Evolutionary conservation across 2,888 invertebrate species (phyloP).

Genomic region (Drosophila setosimentum): DNA sequence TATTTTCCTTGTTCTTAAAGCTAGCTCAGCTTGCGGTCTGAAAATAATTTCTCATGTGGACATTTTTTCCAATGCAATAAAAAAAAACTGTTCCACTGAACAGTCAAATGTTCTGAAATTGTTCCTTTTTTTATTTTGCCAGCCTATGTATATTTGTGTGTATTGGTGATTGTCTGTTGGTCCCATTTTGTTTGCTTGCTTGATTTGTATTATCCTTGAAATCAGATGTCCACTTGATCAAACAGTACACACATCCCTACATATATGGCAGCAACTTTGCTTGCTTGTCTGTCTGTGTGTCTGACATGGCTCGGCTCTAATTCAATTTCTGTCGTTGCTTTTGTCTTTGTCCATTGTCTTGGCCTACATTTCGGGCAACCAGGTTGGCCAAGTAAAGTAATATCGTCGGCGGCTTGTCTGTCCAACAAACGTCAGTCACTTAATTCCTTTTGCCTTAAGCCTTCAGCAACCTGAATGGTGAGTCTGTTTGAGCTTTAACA

Average conservation of each 20-base stretch:
- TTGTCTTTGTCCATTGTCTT: conserved; percentile 45
- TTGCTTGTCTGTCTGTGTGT: conserved; percentile 27
- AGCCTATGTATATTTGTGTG: not conserved
- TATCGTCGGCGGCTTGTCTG: conserved; percentile 49
- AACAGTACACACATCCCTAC: not conserved
- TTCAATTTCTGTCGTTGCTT: conserved; percentile 54
- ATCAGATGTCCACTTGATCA: conserved; percentile 52
- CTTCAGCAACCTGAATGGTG: conserved; percentile 27
- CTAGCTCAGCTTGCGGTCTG: not conserved
- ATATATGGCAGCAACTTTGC: conserved; percentile 34
- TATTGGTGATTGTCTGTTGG: conserved; percentile 20
- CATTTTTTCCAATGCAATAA: not conserved
- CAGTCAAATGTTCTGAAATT: conserved; percentile 15
- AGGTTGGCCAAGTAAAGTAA: conserved; percentile 46
- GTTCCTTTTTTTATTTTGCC: not conserved
- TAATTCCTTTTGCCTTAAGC: conserved; percentile 50
- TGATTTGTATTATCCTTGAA: conserved; percentile 74
- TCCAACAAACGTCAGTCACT: conserved; percentile 57
- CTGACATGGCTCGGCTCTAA: conserved; percentile 45
- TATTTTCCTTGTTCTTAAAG: not conserved
- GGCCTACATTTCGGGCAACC: conserved; percentile 57
- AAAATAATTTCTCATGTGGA: conserved; percentile 4
- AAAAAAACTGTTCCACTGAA: conserved; percentile 5
- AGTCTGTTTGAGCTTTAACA: conserved; percentile 40
- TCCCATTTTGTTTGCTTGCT: conserved; percentile 55